Conservation (phyloP, 23 tunicate species). For the Trididemnum clinides region DNA sequence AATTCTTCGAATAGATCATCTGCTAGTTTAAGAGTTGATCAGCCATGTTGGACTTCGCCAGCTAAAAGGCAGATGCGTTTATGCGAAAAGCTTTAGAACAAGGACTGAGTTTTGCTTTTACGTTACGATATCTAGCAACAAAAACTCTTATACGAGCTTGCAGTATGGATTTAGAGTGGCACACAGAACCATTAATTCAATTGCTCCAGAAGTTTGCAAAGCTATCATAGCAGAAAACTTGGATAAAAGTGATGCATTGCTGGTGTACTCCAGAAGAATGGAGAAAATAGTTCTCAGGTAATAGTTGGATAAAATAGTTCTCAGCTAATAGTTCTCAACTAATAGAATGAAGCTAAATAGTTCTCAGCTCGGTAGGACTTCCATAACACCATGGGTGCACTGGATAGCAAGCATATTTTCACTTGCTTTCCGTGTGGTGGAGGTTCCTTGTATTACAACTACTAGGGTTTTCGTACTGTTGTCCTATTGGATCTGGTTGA, state of each 20-base stretch:
- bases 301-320: too few species aligned
- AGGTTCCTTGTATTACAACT: not conserved
- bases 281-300: too few species aligned
- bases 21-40: not conserved
- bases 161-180: constrained; percentile 10
- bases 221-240: not conserved
- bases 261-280: not conserved
- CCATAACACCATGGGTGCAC: not conserved
- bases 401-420: not conserved
- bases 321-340: too few species aligned
- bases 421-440: not conserved
- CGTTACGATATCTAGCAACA: too few species aligned
- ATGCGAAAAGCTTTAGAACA: not conserved
- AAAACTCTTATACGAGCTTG: not conserved
- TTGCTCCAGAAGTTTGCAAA: not conserved
- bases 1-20: not conserved
- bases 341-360: not conserved
- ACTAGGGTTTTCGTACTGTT: not conserved
- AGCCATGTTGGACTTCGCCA: not conserved
- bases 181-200: not conserved
- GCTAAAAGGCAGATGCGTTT: not conserved
- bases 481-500: not conserved
- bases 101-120: not conserved
- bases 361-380: not conserved
- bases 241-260: not conserved